These are phyloP conservation scores for Mantis religiosa DNA, from an alignment of 2,888 invertebrate species.

Conservation along the genomic window DNA sequence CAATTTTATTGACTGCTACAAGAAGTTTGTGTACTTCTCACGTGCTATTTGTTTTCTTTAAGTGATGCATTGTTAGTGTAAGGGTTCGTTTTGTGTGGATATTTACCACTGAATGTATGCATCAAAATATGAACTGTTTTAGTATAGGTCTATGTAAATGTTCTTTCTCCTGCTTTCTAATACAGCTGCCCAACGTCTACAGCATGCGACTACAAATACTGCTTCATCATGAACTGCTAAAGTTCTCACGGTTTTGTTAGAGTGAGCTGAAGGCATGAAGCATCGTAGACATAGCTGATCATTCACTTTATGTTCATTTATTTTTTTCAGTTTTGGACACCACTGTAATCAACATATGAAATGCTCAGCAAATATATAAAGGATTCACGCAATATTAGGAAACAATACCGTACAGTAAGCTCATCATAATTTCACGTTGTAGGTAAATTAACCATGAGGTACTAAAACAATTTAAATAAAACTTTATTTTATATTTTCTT, in stretches of 20 bases:
- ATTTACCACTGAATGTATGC: not conserved
- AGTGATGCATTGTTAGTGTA: not conserved
- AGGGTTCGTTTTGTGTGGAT: not conserved
- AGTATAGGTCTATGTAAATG: not conserved
- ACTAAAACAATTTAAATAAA: too few relatives aligned
- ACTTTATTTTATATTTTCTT: too few relatives aligned
- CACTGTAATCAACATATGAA: not conserved
- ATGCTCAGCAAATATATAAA: too few relatives aligned
- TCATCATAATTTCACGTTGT: too few relatives aligned
- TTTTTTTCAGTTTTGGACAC: not conserved
- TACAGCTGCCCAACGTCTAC: not conserved
- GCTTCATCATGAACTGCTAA: not conserved
- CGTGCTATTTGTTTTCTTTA: not conserved
- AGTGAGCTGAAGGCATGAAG: not conserved
- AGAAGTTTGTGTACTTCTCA: not conserved
- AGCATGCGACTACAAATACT: not conserved
- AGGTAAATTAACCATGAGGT: too few relatives aligned
- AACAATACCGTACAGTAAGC: too few relatives aligned
- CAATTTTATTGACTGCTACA: not conserved
- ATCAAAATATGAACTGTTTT: not conserved
- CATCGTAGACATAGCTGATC: not conserved
- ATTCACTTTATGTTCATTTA: not conserved
- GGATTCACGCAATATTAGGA: too few relatives aligned
- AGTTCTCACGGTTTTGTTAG: not conserved
- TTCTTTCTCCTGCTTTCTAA: not conserved